These are phyloP conservation scores for Cyphomyrmex costatus DNA, from an alignment of 1,140 invertebrate species.

Conservation along the genomic window DNA sequence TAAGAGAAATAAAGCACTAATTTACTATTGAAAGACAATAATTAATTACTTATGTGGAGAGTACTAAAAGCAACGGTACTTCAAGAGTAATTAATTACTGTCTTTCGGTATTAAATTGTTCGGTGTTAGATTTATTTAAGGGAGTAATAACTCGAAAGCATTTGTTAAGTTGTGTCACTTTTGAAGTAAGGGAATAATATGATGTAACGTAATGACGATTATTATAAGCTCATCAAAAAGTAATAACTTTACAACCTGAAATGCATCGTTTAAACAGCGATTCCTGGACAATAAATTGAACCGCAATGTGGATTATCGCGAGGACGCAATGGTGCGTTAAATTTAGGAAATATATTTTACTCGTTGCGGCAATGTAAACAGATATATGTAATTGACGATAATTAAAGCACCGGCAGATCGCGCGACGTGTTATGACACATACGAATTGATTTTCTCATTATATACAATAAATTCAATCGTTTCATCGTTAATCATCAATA, in stretches of 20 bases:
- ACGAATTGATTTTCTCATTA: conserved; percentile 54
- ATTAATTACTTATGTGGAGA: too few species aligned
- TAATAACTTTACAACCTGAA: neutral
- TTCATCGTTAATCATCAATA: conserved; percentile 55
- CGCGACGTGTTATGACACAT: conserved; percentile 8
- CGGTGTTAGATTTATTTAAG: too few species aligned
- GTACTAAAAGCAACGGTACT: too few species aligned
- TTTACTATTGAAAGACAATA: too few species aligned
- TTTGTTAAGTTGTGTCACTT: too few species aligned
- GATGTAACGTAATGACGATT: neutral
- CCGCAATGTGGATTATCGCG: neutral
- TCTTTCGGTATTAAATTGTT: too few species aligned
- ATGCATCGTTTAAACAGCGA: neutral
- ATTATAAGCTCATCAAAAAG: neutral
- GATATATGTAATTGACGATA: conserved; percentile 27
- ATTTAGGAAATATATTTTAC: conserved; percentile 38
- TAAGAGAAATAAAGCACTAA: too few species aligned
- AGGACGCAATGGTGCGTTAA: neutral
- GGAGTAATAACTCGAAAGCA: too few species aligned
- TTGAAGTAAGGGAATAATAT: neutral
- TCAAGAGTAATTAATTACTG: too few species aligned
- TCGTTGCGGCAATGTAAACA: conserved; percentile 2
- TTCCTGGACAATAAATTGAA: neutral
- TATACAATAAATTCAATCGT: conserved; percentile 47
- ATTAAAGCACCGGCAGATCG: conserved; percentile 24